A percentile compares a stretch with the other conserved stretches of the same genome.
phyloP scores from a whole-genome alignment of 2,797 vertebrate genomes.

The Karalla daura region DNA sequence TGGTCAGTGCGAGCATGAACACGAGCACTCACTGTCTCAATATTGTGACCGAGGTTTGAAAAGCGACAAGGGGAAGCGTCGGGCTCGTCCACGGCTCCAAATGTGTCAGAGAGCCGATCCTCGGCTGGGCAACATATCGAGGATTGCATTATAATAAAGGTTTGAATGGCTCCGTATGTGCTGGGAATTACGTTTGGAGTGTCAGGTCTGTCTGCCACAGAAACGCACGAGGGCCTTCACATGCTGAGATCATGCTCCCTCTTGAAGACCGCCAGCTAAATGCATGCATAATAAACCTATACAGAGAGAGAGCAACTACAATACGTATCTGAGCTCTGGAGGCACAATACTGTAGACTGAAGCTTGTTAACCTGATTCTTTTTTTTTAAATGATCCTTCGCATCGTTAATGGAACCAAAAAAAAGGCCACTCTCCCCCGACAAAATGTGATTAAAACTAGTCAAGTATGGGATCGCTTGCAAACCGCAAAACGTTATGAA shows the following conservation, averaged over 20 bases:
- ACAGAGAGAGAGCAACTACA: not conserved
- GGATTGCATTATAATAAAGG: not conserved
- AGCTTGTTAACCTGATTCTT: too few species aligned
- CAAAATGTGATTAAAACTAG: not conserved
- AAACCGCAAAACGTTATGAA: not conserved
- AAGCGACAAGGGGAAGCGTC: constrained; percentile 8
- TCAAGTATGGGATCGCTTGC: not conserved
- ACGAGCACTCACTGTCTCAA: constrained; percentile 64
- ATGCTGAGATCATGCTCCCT: not conserved
- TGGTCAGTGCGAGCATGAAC: constrained; percentile 48
- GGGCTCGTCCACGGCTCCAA: not conserved
- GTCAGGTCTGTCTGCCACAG: not conserved
- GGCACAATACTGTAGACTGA: not conserved
- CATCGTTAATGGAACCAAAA: not conserved
- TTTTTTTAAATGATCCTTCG: too few species aligned
- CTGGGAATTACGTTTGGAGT: not conserved
- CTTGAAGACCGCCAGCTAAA: not conserved
- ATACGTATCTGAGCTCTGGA: not conserved
- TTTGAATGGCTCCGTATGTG: not conserved
- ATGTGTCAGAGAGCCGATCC: not conserved
- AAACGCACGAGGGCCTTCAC: constrained; percentile 16
- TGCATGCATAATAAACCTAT: not conserved
- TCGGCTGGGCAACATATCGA: not conserved
- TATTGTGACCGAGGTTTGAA: constrained; percentile 53
- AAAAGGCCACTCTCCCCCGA: not conserved